These are phyloP conservation scores for Lamellibrachia luymesi DNA, from an alignment of 1,140 invertebrate species.

Conservation along the genomic window DNA sequence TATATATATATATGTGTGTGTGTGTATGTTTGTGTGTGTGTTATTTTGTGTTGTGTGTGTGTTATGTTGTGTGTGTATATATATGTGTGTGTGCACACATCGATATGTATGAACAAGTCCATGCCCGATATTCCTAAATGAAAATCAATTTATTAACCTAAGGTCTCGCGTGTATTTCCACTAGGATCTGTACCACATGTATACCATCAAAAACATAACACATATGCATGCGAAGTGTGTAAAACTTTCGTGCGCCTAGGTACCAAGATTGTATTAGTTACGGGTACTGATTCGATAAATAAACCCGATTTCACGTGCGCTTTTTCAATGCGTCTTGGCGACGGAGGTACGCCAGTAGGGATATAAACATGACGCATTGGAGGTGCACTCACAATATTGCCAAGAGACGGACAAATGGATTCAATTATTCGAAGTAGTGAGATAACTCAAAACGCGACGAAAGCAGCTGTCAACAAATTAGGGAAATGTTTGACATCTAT, in stretches of 20 bases:
- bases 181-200: neutral
- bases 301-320: neutral
- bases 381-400: neutral
- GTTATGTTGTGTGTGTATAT: no score
- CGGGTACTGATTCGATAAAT: neutral
- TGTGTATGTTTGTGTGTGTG: no score
- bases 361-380: neutral
- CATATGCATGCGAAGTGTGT: neutral
- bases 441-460: neutral
- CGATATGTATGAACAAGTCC: no score
- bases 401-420: neutral
- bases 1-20: no score
- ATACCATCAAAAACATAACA: neutral
- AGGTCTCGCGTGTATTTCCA: neutral
- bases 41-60: no score
- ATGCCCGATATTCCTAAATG: no score
- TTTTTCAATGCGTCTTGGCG: neutral
- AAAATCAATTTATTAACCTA: no score
- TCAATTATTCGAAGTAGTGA: neutral
- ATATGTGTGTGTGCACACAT: no score
- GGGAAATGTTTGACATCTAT: neutral
- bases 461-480: neutral
- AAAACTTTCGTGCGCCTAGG: neutral
- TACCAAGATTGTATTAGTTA: neutral
- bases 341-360: neutral